Base-by-base conservation (phyloP, 2,888 invertebrate species). In the Opisthograptis luteolata region DNA sequence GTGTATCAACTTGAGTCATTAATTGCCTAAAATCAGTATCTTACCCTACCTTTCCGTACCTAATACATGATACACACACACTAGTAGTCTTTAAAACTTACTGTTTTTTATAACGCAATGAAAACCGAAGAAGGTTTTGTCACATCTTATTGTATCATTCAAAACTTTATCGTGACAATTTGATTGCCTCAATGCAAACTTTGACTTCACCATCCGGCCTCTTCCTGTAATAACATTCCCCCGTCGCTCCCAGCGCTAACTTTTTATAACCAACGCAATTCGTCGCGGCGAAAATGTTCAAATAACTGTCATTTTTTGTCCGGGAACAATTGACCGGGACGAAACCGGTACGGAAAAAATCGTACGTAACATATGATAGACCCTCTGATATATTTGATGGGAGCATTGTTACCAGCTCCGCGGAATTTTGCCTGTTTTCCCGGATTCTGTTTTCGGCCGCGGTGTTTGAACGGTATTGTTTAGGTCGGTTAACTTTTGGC, bases 221-320 rank as follows among this genome's bases (percentile, higher is more conserved):
- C 13, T 24, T 3, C 5, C 4, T 27, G 47, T 47, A 36, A 48
- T 7, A 14, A 42, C 10, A 42, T 12, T 20, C 0, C 5, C n/a
- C 50, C 24, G 0, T 20, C 0, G 13, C 50, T 28, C 44, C 15
- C 10, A 6, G 1, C 30, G 24, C 1, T 72, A 69, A 63, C 69
- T 77, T 78, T 79, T 79, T 79, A 69, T 58, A 52, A 47, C 46
- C 35, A 39, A 39, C 63, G 66, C 73, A 73, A 74, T 73, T 70
- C 73, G 70, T 65, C 59, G 65, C 59, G 64, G 71, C 60, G 68
- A 73, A 73, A 80, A 73, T 65, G 65, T 55, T 60, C 75, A 71
- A 73, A 74, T 76, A 73, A 68, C 65, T 74, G 79, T 74, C 75
- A 78, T 74, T 79, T 82, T 79, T 81, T 82, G 64, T 55, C 50